Conservation (phyloP, 2,797 vertebrate species). For the Pampus argenteus region DNA sequence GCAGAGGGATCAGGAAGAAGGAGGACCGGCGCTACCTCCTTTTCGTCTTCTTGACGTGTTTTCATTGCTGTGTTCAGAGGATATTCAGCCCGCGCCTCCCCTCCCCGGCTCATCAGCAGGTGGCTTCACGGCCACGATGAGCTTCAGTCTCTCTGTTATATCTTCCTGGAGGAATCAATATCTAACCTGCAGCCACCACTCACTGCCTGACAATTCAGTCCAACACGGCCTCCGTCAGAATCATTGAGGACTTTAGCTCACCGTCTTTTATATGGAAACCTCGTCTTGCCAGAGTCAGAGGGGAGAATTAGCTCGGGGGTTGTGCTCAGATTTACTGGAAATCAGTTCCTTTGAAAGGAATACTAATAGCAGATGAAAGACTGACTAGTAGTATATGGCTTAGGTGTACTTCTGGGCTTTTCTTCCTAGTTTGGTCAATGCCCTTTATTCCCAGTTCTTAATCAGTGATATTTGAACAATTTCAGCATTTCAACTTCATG, state of each 20-base stretch:
- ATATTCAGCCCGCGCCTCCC: background rate
- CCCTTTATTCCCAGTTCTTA: background rate
- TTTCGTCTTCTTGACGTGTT: conserved; percentile 20
- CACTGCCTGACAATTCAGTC: conserved; percentile 10
- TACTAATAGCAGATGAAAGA: conserved; percentile 1
- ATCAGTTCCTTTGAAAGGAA: conserved; percentile 11
- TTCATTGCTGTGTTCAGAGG: conserved; percentile 22
- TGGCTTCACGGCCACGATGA: background rate
- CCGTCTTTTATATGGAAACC: conserved; percentile 7
- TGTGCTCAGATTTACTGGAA: background rate
- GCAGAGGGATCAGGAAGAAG: background rate
- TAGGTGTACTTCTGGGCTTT: background rate
- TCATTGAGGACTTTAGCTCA: conserved; percentile 14
- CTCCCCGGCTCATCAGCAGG: background rate
- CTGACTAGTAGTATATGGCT: background rate
- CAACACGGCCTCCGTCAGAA: background rate
- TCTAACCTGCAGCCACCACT: background rate
- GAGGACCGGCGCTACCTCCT: background rate
- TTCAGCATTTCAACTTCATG: background rate
- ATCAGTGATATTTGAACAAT: background rate
- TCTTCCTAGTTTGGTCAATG: background rate
- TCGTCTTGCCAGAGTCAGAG: conserved; percentile 6
- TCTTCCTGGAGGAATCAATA: conserved; percentile 20
- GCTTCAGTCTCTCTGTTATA: background rate
- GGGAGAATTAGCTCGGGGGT: background rate